Base-by-base conservation (phyloP, 30 jellyfish, hydroid and myxozoan genomes). In the Nemopilema nomurai region DNA sequence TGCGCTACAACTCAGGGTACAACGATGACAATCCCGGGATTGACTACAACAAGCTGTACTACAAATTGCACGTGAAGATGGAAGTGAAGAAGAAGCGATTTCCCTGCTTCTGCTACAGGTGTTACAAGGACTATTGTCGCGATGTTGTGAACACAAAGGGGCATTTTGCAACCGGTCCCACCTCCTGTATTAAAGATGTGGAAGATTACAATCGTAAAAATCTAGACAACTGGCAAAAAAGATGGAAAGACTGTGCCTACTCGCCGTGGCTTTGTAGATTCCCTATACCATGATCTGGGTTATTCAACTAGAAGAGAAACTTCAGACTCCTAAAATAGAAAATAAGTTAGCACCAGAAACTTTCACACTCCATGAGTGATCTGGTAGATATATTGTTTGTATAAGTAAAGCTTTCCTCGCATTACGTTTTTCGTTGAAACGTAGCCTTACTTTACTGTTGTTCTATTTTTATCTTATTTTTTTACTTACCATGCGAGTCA, bases 21-120 rank as follows among this genome's bases (percentile, higher is more conserved):
- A 72, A 81, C 68, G 82, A 69, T 31, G 81, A 81, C 25, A 49
- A 26, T n/a, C 91, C 92, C 23, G 86, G 90, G 17, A 28, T 63
- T 28, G 88, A 88, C 69, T 88, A 88, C 86, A 88, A 82, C 84
- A 88, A 81, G 18, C 81, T 81, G 27, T 88, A 78, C 82, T 88
- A 88, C 80, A 88, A 80, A 41, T 62, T 88, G 62, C 85, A 73
- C 28, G 84, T 88, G 0, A 89, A 92, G 4, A 73, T 88, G 83
- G 96, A 88, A 67, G 76, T 88, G 22, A 88, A 88, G 69, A 88
- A 74, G 87, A 80, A 80, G 67, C 41, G 76, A 28, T 88, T 80
- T 63, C 86, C 86, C 33, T 88, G 96, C 31, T 88, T 88, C 79
- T 84, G 93, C 18, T 84, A 84, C 62, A 69, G 87, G 30, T 88